phyloP scores from a whole-genome alignment of 2,113 vertebrate species.

The Cnemophilus loriae region DNA sequence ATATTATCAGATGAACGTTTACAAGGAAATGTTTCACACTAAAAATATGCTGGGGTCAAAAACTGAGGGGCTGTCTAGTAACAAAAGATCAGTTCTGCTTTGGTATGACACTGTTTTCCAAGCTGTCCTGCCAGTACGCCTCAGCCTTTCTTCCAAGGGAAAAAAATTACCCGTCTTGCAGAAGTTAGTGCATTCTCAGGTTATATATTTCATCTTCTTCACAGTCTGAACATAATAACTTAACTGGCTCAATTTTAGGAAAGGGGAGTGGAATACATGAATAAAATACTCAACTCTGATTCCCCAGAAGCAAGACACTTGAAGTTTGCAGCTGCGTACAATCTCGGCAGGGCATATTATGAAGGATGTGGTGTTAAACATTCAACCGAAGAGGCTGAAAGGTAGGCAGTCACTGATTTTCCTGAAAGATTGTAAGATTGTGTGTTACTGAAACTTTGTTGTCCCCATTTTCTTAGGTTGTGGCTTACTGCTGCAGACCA shows the following conservation, averaged over 20 bases:
- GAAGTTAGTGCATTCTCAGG: neutral
- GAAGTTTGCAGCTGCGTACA: slow-evolving; percentile 77
- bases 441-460: neutral
- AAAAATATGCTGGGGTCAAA: neutral
- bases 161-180: neutral
- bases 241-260: slow-evolving; percentile 53
- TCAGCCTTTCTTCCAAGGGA: neutral
- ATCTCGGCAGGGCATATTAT: slow-evolving; percentile 77
- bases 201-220: neutral
- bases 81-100: neutral
- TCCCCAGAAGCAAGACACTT: slow-evolving; percentile 67
- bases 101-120: neutral
- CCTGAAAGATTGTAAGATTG: neutral
- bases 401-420: slow-evolving; percentile 48
- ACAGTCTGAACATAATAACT: neutral
- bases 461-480: slow-evolving; percentile 42
- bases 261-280: slow-evolving; percentile 78
- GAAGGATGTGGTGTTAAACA: slow-evolving; percentile 74
- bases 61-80: neutral
- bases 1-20: neutral
- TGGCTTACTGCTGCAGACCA: slow-evolving; percentile 79
- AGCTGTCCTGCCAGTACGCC: neutral
- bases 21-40: neutral
- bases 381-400: slow-evolving; percentile 75
- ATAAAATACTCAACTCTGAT: slow-evolving; percentile 68